Base-by-base conservation (phyloP, 92 coral and sea anemone genomes). In the Zoanthus sociatus region DNA sequence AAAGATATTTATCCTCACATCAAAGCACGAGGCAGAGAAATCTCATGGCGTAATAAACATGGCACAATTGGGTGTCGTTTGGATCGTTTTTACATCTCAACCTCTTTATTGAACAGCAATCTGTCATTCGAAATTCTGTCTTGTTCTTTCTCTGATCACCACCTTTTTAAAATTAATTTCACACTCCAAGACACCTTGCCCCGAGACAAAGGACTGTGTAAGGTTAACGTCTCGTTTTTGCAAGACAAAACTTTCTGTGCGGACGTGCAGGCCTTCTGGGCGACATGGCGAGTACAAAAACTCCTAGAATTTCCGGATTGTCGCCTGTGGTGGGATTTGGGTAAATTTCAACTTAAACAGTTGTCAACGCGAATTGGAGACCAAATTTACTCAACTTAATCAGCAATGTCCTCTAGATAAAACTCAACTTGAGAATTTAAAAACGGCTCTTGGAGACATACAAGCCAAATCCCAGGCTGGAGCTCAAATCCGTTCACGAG, bases 241-340 rank as follows among this genome's bases (percentile, higher is more conserved):
- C 26, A 26, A 26, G 26, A 26, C 26, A 0, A 26, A 26, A 26
- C 26, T 26, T 26, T 26, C 26, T 26, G 26, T 26, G 26, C 26
- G 26, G 26, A 26, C 2, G 13, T 56, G 17, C 64, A 14, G 37
- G 20, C 42, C 9, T 46, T 73, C 12, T 73, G 78, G 78, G 9
- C 53, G 0, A 11, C 20, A 1, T 73, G 78, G 78, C 48, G 53
- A 26, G 26, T 26, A 26, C 26, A 26, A 26, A 26, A 26, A 0
- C 26, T 26, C 18, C 6, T 66, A n/a, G 31, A 76, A 9, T 76
- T 76, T n/a, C 33, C 79, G 1, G 79, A 76, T 76, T 15, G 44
- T 0, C 64, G 79, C 79, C 79, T 76, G 9, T 76, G 79, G 79
- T 77, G 82, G 82, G 82, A 77, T 77, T 20, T 77, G 68, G 82